Base-by-base conservation (phyloP, 2,888 invertebrate genomes). In the Oxytorus armatus region DNA sequence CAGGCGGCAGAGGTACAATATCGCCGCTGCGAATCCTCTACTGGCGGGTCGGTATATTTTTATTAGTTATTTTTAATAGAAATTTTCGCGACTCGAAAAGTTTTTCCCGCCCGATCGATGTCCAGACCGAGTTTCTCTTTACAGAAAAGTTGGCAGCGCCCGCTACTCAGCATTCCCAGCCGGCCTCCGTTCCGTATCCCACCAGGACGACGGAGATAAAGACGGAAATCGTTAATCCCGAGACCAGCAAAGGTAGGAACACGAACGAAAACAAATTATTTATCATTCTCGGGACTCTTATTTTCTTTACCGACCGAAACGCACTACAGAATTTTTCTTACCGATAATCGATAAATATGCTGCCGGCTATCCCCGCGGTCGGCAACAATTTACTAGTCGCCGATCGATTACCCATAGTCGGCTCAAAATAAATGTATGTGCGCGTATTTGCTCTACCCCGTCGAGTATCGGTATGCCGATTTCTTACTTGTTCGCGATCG, bases 11-110 rank as follows among this genome's bases (percentile, higher is more conserved):
- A 93, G 95, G 90, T 96, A 95, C 90, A 96, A 96, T 85, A 96
- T 97, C 83, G 96, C 96, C 29, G 97, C 97, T 10, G 96, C 96
- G 57, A 97, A 97, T 92, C 97, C 97, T 14, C 92, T 97, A 84
- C 93, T 97, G 81, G 97, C 97, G 85, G 97, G 97, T 93, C 96
- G 96, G 88, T 84, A 81, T 82, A n/a, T 61, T 33, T 16, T 10
- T 4, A 29, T 11, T n/a, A n/a, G n/a, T n/a, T n/a, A n/a, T 44
- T 44, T 16, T 44, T 14, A 57, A 11, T 16, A 25, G 25, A 33
- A 3, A 33, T 14, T 59, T 63, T 63, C 44, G n/a, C 4, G 11
- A n/a, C 5, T 33, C 36, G 2, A 4, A 1, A 0, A 16, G 21
- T 23, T 65, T 39, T 75, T 59, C 49, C 36, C 63, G 47, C 53